Evolutionary conservation across 2,113 vertebrate genomes (phyloP), one percentile per base, ranked within the genome.

Genomic region (Cettia cetti): DNA sequence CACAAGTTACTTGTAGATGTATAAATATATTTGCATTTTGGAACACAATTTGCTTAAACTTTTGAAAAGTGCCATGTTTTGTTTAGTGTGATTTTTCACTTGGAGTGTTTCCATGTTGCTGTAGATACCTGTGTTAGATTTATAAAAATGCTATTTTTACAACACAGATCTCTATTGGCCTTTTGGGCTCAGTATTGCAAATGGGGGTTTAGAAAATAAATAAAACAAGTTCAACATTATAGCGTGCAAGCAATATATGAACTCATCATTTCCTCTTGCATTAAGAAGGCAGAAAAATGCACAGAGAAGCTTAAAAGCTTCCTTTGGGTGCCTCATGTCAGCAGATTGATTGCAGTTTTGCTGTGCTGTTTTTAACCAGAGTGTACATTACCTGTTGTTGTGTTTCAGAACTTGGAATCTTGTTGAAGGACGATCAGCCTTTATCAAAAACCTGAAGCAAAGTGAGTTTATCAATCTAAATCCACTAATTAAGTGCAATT

Each of bases 321-420:
- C 60, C 33, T 74, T 90, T 63, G 60, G 22, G 31, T 83, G 39
- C 50, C 8, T 84, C 37, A 5, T 8, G 40, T 79, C 81, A 89
- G 81, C 94, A 94, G 22, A 28, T 3, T 54, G 26, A 66, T 40
- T 76, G 92, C 53, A 44, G 50, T 77, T 90, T 69, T 1, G 3
- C 64, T 76, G 9, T 44, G 83, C 65, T 86, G 53, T 57, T 92
- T 82, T 93, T 89, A 95, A 93, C 33, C 10, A 39, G 63, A 76
- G 45, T 66, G 37, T 16, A 63, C 13, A 5, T 75, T 79, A 30
- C 52, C 74, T 61, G 3, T 71, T 94, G 49, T 80, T 97, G 37
- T 97, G 81, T 97, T 98, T 78, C 92, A 99, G 99, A 97, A 99
- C 99, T 3, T 99, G 99, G 99, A 99, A 99, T 97, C 99, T 99